phyloP scores from a whole-genome alignment of 92 coral and sea anemone species.

The Hydrozoanthus gracilis region DNA sequence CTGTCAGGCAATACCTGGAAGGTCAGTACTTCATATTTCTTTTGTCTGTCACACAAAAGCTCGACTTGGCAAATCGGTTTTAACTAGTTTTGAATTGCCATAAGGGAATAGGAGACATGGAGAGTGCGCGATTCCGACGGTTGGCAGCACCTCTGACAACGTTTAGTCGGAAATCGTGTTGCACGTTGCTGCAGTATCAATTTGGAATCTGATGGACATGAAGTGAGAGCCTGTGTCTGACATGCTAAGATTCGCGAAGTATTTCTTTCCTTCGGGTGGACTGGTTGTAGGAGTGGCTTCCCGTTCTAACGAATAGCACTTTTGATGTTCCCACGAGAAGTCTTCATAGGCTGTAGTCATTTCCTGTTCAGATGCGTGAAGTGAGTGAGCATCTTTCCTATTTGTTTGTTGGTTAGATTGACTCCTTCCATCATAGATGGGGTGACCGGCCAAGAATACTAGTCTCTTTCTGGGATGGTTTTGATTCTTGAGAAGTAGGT shows the following conservation, averaged over 20 bases:
- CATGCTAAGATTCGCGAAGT: slow-evolving; percentile 47
- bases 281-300: neutral
- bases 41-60: slow-evolving; percentile 46
- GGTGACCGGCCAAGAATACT: neutral
- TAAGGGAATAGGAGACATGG: too few relatives aligned
- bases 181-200: slow-evolving; percentile 53
- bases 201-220: neutral
- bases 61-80: slow-evolving; percentile 55
- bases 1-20: slow-evolving; percentile 50
- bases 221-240: slow-evolving; percentile 33
- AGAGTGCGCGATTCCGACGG: too few relatives aligned
- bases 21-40: slow-evolving; percentile 31
- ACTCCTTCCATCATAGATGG: neutral
- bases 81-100: slow-evolving; percentile 41
- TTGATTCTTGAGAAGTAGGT: neutral
- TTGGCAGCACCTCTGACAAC: slow-evolving; percentile 9
- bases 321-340: too few relatives aligned
- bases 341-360: neutral
- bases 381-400: neutral
- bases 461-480: neutral
- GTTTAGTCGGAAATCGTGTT: slow-evolving; percentile 27
- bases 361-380: neutral
- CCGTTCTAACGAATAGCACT: slow-evolving; percentile 8
- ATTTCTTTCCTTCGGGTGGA: neutral
- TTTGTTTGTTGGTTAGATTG: neutral